Conservation (phyloP, 2,888 invertebrate species). For the Drepana falcataria region DNA sequence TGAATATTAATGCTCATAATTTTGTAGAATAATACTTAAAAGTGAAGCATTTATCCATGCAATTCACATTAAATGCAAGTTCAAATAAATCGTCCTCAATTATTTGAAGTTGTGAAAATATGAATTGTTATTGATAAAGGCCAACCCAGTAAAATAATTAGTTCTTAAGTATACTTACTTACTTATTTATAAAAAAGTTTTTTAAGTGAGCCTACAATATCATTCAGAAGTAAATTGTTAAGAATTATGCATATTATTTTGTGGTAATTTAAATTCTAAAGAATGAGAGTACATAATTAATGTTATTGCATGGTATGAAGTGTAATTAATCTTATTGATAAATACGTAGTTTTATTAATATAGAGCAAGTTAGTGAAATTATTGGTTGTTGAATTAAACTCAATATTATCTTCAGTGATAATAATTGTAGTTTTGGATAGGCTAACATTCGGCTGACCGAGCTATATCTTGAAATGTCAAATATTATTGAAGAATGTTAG, state of each 20-base stretch:
- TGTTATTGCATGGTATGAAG: constrained; percentile 1
- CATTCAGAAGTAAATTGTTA: constrained; percentile 3
- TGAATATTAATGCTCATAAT: background rate
- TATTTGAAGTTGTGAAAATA: background rate
- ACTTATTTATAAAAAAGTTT: background rate
- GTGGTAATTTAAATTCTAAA: background rate
- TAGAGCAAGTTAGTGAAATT: background rate
- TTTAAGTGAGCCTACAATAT: constrained; percentile 6
- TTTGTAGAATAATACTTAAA: too few species aligned
- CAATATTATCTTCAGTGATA: constrained; percentile 42
- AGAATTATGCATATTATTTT: background rate
- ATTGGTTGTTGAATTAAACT: constrained; percentile 23
- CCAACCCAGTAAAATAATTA: too few species aligned
- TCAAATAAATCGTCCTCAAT: background rate
- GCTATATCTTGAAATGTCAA: background rate
- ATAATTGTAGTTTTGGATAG: constrained; percentile 34
- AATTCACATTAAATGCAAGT: background rate
- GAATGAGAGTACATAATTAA: constrained; percentile 9
- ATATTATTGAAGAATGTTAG: background rate
- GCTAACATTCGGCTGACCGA: constrained; percentile 8
- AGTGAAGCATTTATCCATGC: background rate
- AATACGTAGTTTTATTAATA: too few species aligned
- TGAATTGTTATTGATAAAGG: background rate
- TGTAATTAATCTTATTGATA: too few species aligned
- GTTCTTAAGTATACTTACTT: background rate